phyloP scores from a whole-genome alignment of 2,888 invertebrate species.

The Abscondita cerata region DNA sequence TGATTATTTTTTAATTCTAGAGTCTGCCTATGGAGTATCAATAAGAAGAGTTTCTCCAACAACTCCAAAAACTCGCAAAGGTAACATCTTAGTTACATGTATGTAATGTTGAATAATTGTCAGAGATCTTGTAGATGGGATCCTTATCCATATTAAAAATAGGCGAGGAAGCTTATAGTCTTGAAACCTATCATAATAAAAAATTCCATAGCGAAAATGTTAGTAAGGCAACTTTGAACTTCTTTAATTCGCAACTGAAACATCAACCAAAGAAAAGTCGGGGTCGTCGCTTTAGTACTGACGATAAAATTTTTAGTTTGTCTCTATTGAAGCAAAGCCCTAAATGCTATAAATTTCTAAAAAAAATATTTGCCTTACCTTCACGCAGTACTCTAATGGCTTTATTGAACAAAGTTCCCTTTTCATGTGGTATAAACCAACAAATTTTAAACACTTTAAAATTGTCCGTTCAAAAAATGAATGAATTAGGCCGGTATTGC shows the following conservation, averaged over 20 bases:
- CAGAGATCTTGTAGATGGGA: too few species aligned
- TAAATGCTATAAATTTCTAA: slow-evolving; percentile 17
- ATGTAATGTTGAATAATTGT: too few species aligned
- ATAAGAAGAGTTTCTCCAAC: too few species aligned
- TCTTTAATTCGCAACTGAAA: background rate
- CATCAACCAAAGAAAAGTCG: background rate
- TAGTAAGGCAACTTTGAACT: background rate
- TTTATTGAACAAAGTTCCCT: background rate
- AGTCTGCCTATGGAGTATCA: too few species aligned
- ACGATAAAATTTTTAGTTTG: slow-evolving; percentile 8
- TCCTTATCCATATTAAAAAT: too few species aligned
- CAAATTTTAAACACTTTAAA: background rate
- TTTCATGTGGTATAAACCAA: background rate
- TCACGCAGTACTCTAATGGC: background rate
- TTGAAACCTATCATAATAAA: too few species aligned
- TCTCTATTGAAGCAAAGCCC: slow-evolving; percentile 9
- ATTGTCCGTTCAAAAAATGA: background rate
- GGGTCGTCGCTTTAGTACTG: background rate
- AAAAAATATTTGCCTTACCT: slow-evolving; percentile 10
- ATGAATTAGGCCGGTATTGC: background rate
- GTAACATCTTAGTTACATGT: too few species aligned
- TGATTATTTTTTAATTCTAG: too few species aligned
- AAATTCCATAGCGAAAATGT: background rate
- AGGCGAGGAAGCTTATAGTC: too few species aligned
- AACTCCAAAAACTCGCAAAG: too few species aligned